Evolutionary conservation across 2,888 invertebrate genomes (phyloP), one percentile per base, ranked within the genome.

Genomic region (Brachypalpus laphriformis): DNA sequence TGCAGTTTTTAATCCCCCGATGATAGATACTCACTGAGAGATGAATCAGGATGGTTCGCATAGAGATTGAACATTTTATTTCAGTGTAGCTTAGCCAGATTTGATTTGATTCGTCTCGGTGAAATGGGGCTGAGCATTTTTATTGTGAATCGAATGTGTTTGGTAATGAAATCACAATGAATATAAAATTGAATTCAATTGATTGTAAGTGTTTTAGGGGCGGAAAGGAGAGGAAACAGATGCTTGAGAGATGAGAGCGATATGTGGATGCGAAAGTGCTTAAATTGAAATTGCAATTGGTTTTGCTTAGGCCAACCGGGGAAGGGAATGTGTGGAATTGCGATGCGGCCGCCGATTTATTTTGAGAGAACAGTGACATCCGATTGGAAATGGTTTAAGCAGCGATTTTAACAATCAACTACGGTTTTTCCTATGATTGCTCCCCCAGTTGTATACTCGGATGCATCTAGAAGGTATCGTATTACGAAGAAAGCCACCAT

Each of bases 111-210:
- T 85, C 75, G 80, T 76, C 81, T 66, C 76, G 85, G 85, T 81
- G 85, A 71, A 78, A 85, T 85, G 85, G 85, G 81, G 81, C 85
- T 76, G 85, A 81, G 57, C 25, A 2, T 57, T 63, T 37, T 42
- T 40, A 75, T 80, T 70, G 65, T 34, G 37, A 68, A 31, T 70
- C 25, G 37, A 59, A 59, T 75, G 57, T 75, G 49, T 75, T 70
- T 70, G 65, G 45, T 76, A 85, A 85, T 85, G 81, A 81, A 81
- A 85, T 75, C 81, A 71, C 81, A 81, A 85, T 85, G 81, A 85
- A 85, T 85, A 81, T 71, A 59, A 81, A 85, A 85, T 85, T 75
- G 59, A 71, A 85, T 71, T 80, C 74, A 83, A 80, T 83, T 80
- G 80, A 74, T 78, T 66, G 40, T 34, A 16, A 61, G 42, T 66